Conservation (phyloP, 1,140 invertebrate genomes). For the Zaprionus capensis region DNA sequence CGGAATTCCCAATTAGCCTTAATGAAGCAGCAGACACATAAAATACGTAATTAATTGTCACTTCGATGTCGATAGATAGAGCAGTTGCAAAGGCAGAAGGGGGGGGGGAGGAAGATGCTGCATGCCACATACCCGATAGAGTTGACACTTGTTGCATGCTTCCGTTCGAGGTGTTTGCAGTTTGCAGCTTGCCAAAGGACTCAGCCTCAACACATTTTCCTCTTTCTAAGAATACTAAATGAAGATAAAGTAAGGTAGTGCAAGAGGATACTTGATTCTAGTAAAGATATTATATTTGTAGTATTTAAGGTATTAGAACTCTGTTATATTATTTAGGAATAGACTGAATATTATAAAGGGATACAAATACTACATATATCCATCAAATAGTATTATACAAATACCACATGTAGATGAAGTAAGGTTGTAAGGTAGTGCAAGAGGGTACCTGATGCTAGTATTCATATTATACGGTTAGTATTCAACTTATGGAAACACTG, state of each 20-base stretch:
- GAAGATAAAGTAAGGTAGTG: not conserved
- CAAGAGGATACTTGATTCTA: not conserved
- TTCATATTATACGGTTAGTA: too few species aligned
- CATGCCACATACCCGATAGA: not conserved
- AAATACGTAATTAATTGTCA: slow-evolving; percentile 75
- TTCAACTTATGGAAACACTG: too few species aligned
- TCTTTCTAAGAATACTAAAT: slow-evolving; percentile 17
- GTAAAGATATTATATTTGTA: not conserved
- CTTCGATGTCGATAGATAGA: slow-evolving; percentile 34
- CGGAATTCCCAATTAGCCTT: slow-evolving; percentile 72
- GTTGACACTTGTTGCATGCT: slow-evolving; percentile 41
- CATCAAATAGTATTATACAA: too few species aligned
- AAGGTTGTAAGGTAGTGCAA: too few species aligned
- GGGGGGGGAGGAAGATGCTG: not conserved
- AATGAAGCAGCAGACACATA: slow-evolving; percentile 65
- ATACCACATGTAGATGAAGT: too few species aligned
- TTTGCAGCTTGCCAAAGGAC: slow-evolving; percentile 21
- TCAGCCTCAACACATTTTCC: not conserved
- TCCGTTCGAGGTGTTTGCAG: slow-evolving; percentile 37
- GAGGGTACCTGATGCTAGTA: too few species aligned
- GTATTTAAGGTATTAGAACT: not conserved
- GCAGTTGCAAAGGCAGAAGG: not conserved
- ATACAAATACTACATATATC: too few species aligned
- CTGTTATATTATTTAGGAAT: too few species aligned
- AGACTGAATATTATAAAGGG: too few species aligned